Conservation (phyloP, 2,113 vertebrate genomes). For the Oreamnos americanus region DNA sequence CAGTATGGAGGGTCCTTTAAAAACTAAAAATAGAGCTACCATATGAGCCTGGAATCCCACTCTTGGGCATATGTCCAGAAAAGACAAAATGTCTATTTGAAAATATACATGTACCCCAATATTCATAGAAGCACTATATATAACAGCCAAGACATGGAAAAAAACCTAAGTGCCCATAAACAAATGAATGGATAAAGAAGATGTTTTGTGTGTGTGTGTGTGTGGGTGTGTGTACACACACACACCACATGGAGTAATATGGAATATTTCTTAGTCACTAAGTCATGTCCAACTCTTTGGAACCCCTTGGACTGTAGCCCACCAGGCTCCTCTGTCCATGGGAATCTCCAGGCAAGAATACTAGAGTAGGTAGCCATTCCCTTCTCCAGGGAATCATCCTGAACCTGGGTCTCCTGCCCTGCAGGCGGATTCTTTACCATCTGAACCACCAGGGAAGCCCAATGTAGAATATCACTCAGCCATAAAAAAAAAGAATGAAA, state of each 20-base stretch:
- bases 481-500: neutral
- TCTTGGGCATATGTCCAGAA: neutral
- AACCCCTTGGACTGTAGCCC: neutral
- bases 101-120: neutral
- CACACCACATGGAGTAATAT: neutral
- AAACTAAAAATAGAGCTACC: neutral
- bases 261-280: neutral
- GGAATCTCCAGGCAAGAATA: neutral
- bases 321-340: neutral
- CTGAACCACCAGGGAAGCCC: neutral
- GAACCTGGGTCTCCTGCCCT: neutral
- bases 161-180: neutral
- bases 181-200: neutral
- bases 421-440: neutral
- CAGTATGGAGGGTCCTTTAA: neutral
- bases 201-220: neutral
- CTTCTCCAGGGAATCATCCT: neutral
- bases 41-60: neutral
- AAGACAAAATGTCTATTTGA: neutral
- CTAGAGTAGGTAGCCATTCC: neutral
- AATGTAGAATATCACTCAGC: neutral
- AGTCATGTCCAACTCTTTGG: neutral
- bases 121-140: neutral
- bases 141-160: neutral
- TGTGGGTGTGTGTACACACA: fast-evolving